phyloP scores from a whole-genome alignment of 2,113 vertebrate genomes.

The Micronycteris hirsuta region DNA sequence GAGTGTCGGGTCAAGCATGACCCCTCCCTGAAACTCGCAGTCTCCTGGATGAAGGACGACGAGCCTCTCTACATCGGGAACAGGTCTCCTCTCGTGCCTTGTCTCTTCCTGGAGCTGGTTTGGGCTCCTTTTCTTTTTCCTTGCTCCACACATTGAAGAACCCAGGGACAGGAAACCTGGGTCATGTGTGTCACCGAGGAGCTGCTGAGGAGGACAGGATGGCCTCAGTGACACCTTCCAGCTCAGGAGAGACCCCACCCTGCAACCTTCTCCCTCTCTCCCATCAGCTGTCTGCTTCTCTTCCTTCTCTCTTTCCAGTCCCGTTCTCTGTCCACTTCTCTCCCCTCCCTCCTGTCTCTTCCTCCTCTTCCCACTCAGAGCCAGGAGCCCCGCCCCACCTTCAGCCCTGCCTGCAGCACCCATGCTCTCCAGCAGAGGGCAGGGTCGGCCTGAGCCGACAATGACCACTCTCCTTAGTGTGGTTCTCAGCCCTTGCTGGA shows the following conservation, averaged over 20 bases:
- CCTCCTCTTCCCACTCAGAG: fast-evolving
- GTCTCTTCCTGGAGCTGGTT: neutral
- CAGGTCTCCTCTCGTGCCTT: slow-evolving; percentile 78
- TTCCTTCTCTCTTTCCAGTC: neutral
- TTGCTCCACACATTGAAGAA: neutral
- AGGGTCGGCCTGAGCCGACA: neutral
- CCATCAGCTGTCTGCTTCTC: neutral
- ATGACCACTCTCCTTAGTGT: fast-evolving
- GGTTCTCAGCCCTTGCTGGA: neutral
- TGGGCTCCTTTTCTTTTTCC: neutral
- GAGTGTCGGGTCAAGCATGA: slow-evolving; percentile 90
- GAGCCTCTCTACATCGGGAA: slow-evolving; percentile 84
- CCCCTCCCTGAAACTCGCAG: slow-evolving; percentile 82
- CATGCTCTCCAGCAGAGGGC: slow-evolving; percentile 31
- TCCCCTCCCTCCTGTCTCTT: neutral
- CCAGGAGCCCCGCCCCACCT: fast-evolving
- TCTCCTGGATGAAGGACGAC: slow-evolving; percentile 92
- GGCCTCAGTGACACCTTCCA: neutral
- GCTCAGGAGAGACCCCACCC: neutral
- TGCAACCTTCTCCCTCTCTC: fast-evolving
- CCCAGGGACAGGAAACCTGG: too few relatives aligned
- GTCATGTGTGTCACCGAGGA: neutral
- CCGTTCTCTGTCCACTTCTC: neutral
- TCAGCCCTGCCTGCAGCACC: neutral
- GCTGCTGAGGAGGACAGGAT: fast-evolving